Evolutionary conservation across 2,888 invertebrate genomes (phyloP), one percentile per base, ranked within the genome.

Genomic region (Helicoverpa assulta): DNA sequence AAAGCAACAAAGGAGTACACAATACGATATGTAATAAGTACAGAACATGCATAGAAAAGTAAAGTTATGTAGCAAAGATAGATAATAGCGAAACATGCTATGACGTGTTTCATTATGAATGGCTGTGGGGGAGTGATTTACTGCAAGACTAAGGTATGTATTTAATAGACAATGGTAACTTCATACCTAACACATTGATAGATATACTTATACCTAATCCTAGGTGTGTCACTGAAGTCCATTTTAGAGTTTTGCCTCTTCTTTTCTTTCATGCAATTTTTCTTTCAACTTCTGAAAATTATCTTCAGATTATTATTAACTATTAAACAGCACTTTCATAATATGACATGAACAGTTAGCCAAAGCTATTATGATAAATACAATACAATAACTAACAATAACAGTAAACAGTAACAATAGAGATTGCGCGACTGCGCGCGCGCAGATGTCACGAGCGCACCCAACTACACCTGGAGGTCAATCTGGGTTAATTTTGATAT

Each of bases 391-490:
- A 74, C 78, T 65, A 85, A 85, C 80, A 87, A 84, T 87, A 85
- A 81, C 83, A 67, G 81, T 82, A 85, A 70, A 78, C 73, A 82
- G 73, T 85, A 85, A 85, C 87, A 88, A 85, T 86, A 72, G 81
- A 82, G 76, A 78, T 84, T 86, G 83, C 82, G 70, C 62, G 62
- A 67, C 63, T 70, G 82, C 68, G 73, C 73, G 77, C 67, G 79
- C 85, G 86, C 88, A 88, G 86, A 87, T 88, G 88, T 86, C 80
- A 86, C 61, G 61, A 69, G 70, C 73, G 64, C 53, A 61, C 64
- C 66, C 43, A 47, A 29, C 56, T 70, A 81, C 87, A 85, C 85
- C 85, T 86, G 86, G 84, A 85, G 82, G 82, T 82, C 84, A 86
- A 80, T 64, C 73, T 78, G 64, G 67, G 61, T 67, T 79, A 76